Evolutionary conservation across 2,113 vertebrate genomes (phyloP).

Genomic region (Lepidothrix coronata): DNA sequence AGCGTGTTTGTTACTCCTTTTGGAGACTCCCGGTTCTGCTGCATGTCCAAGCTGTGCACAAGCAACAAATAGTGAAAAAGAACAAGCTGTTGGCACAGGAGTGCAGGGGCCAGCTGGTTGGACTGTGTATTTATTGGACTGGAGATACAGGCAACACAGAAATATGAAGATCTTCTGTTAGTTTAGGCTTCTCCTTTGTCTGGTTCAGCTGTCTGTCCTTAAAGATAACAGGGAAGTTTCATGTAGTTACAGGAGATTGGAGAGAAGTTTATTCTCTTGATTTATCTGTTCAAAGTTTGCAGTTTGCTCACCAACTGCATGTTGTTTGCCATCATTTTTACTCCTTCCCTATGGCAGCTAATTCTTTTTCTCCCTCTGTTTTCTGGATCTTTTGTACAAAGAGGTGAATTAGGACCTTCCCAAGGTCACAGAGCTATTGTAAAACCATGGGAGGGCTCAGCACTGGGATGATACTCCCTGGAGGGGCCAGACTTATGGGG

Average conservation of each 20-base stretch:
- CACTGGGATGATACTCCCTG: background rate
- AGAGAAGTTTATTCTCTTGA: background rate
- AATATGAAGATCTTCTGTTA: background rate
- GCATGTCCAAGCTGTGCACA: background rate
- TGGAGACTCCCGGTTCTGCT: background rate
- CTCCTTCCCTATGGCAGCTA: background rate
- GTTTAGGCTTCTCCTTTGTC: background rate
- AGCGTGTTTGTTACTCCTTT: background rate
- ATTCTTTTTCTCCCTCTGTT: background rate
- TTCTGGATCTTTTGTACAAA: background rate
- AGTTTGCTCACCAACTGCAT: rapidly evolving
- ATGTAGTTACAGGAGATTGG: background rate
- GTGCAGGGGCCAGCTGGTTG: background rate
- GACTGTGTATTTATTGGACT: background rate
- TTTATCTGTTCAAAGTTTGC: background rate
- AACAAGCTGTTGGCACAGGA: background rate
- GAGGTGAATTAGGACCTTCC: background rate
- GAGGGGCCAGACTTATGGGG: rapidly evolving
- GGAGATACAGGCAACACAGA: background rate
- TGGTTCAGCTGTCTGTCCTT: background rate
- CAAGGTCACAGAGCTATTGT: background rate
- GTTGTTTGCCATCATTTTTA: background rate
- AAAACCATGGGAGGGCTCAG: background rate
- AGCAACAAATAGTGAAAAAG: background rate
- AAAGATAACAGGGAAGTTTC: background rate